These are phyloP conservation scores for Microctonus brassicae DNA, from an alignment of 2,888 invertebrate species.

Conservation along the genomic window DNA sequence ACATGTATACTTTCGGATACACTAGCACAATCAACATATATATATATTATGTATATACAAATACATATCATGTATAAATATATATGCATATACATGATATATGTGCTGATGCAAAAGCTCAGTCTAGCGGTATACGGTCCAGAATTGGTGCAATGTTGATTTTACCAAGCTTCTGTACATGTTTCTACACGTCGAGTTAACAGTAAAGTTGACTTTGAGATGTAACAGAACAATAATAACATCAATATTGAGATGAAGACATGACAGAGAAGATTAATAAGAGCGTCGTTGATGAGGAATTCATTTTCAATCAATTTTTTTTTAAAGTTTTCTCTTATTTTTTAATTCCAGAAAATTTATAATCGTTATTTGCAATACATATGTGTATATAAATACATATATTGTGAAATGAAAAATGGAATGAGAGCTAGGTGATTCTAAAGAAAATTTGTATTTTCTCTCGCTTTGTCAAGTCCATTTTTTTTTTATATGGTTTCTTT, in stretches of 20 bases:
- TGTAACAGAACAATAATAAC: neutral
- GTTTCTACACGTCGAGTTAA: neutral
- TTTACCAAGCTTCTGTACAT: neutral
- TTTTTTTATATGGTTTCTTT: slow-evolving; percentile 32
- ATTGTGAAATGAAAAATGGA: neutral
- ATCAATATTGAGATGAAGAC: too few relatives aligned
- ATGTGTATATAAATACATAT: neutral
- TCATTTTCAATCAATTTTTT: too few relatives aligned
- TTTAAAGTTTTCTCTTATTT: too few relatives aligned
- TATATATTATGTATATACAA: neutral
- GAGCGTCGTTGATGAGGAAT: too few relatives aligned
- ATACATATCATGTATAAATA: neutral
- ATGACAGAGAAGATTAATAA: too few relatives aligned
- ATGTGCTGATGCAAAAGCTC: neutral
- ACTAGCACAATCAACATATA: slow-evolving; percentile 8
- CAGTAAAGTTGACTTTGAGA: neutral
- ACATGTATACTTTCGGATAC: neutral
- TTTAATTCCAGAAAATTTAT: too few relatives aligned
- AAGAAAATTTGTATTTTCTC: slow-evolving; percentile 26
- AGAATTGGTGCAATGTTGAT: slow-evolving; percentile 7
- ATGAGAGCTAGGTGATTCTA: neutral
- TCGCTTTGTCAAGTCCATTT: slow-evolving; percentile 27
- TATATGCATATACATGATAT: neutral
- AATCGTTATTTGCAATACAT: too few relatives aligned
- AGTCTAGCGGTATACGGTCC: neutral